These are phyloP conservation scores for Lasiurus cinereus DNA, from an alignment of 2,113 vertebrate species.

Conservation along the genomic window DNA sequence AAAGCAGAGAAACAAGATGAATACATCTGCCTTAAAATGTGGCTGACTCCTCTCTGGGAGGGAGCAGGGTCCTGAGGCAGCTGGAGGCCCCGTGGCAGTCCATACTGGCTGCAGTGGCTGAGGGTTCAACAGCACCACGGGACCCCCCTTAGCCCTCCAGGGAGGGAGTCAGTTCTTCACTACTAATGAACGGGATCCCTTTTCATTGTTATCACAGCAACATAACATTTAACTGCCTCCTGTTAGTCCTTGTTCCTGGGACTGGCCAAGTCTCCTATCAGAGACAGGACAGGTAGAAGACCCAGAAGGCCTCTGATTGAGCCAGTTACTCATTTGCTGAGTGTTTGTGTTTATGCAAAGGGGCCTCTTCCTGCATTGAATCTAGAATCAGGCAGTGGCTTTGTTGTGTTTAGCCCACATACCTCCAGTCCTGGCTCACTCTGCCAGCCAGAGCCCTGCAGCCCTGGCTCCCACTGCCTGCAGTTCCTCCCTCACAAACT, in stretches of 20 bases:
- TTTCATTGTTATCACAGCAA: conserved; percentile 85
- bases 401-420: conserved; percentile 99
- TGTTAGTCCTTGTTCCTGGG: conserved; percentile 84
- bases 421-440: conserved; percentile 94
- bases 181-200: conserved; percentile 81
- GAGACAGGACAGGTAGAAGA: conserved; percentile 93
- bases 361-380: conserved; percentile 99
- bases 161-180: conserved; percentile 79
- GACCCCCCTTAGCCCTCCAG: neutral
- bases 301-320: conserved; percentile 93
- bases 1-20: conserved; percentile 31
- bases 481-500: conserved; percentile 84
- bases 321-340: conserved; percentile 96
- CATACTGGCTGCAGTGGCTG: conserved; percentile 23
- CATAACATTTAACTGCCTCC: conserved; percentile 72
- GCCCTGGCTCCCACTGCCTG: conserved; percentile 61
- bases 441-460: conserved; percentile 84
- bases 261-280: conserved; percentile 83
- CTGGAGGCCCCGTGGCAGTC: neutral
- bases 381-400: conserved; percentile 95
- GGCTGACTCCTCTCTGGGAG: neutral
- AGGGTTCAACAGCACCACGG: neutral
- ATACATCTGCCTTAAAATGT: neutral
- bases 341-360: conserved; percentile 99
- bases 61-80: too few relatives aligned